Evolutionary conservation across 2,113 vertebrate genomes (phyloP).

Genomic region (Heterotilapia buettikoferi): DNA sequence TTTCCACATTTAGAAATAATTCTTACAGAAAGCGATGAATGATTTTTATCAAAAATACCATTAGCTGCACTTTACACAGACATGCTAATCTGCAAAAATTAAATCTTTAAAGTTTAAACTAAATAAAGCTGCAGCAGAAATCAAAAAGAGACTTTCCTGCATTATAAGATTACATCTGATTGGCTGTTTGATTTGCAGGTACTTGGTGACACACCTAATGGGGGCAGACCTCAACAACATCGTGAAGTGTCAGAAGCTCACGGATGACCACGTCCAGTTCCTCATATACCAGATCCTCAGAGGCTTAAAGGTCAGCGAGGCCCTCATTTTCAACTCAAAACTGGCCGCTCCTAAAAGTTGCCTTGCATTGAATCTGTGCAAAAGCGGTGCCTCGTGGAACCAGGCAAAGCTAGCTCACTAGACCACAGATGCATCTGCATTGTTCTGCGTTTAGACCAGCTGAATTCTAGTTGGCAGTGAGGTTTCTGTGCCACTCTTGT

Average conservation of each 20-base stretch:
- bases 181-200: conserved; percentile 64
- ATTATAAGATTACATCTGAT: not conserved
- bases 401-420: not conserved
- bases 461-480: not conserved
- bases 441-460: not conserved
- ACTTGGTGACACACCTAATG: conserved; percentile 97
- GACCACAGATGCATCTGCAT: not conserved
- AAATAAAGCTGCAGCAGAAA: not conserved
- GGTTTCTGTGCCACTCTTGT: not conserved
- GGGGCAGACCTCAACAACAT: conserved; percentile 99
- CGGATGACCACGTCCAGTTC: conserved; percentile 97
- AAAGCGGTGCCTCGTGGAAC: not conserved
- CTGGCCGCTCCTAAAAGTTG: not conserved
- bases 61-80: not conserved
- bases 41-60: not conserved
- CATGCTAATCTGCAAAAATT: not conserved
- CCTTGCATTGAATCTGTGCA: not conserved
- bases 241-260: conserved; percentile 98
- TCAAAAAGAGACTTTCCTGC: not conserved
- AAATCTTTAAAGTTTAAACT: not conserved
- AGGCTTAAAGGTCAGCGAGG: conserved; percentile 85
- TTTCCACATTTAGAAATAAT: not conserved
- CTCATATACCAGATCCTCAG: conserved; percentile 98
- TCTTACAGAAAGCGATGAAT: not conserved
- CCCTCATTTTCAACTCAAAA: not conserved